Evolutionary conservation across 2,888 invertebrate species (phyloP).

Genomic region (Lamellibrachia columna): DNA sequence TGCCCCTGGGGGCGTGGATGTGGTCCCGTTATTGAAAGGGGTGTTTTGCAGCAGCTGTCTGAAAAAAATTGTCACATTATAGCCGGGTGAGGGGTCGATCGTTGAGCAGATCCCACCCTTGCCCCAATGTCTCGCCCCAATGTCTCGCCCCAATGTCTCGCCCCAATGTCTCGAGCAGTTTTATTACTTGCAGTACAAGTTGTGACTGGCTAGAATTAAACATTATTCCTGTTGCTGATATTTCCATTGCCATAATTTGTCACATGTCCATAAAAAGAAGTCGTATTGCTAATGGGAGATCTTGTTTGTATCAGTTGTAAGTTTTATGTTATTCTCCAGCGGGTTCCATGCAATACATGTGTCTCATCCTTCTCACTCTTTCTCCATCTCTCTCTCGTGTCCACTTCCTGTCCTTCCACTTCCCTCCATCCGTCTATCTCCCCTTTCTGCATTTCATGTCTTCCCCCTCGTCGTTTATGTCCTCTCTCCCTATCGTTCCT

Average conservation of each 20-base stretch:
- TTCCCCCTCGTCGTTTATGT: not conserved
- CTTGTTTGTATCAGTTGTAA: too few species aligned
- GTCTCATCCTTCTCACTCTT: not conserved
- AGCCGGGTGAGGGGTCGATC: not conserved
- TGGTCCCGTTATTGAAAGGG: not conserved
- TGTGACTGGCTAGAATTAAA: not conserved
- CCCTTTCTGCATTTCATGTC: not conserved
- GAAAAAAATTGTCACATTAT: not conserved
- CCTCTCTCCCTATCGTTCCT: not conserved
- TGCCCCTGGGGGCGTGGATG: not conserved
- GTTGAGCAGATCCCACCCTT: not conserved
- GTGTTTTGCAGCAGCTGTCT: constrained; percentile 12
- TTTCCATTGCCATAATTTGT: not conserved
- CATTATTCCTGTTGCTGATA: not conserved
- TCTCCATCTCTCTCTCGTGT: not conserved
- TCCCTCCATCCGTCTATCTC: not conserved
- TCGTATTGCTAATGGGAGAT: not conserved
- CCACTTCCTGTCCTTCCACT: not conserved
- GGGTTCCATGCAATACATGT: too few species aligned
- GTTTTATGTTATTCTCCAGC: too few species aligned
- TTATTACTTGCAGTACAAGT: not conserved
- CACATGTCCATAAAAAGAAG: not conserved
- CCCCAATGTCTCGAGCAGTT: not conserved
- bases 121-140: not conserved
- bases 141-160: not conserved